A percentile compares a stretch with the other conserved stretches of the same genome.
phyloP scores from a whole-genome alignment of 2,113 vertebrate genomes.

The Clupea harengus region DNA sequence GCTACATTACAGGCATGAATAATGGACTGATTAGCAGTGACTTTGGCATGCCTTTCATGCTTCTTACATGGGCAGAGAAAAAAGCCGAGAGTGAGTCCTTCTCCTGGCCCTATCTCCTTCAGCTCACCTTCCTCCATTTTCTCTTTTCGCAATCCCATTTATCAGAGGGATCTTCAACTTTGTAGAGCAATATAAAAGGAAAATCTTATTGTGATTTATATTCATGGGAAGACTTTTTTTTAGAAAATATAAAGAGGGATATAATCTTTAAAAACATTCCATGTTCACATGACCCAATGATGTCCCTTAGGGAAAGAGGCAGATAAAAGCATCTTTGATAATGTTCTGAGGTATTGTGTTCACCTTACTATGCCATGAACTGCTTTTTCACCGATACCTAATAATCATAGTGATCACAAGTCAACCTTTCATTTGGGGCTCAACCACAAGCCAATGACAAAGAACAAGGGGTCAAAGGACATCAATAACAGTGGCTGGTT shows the following conservation, averaged over 20 bases:
- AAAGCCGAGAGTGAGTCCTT: not conserved
- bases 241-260: not conserved
- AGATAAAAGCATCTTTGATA: not conserved
- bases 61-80: not conserved
- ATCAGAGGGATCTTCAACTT: not conserved
- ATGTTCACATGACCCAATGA: not conserved
- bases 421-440: not conserved
- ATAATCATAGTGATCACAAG: not conserved
- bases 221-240: not conserved
- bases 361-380: not conserved
- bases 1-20: conserved; percentile 3
- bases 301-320: not conserved
- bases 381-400: not conserved
- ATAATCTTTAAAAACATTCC: not conserved
- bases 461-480: not conserved
- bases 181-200: not conserved
- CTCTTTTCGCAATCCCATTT: not conserved
- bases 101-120: not conserved
- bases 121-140: not conserved
- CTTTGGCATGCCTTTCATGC: conserved; percentile 16
- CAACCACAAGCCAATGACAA: too few relatives aligned
- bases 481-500: not conserved
- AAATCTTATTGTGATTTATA: not conserved
- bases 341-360: not conserved
- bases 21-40: not conserved